Evolutionary conservation across 2,888 invertebrate species (phyloP), one percentile per base, ranked within the genome.

Genomic region (Amphipyra berbera): DNA sequence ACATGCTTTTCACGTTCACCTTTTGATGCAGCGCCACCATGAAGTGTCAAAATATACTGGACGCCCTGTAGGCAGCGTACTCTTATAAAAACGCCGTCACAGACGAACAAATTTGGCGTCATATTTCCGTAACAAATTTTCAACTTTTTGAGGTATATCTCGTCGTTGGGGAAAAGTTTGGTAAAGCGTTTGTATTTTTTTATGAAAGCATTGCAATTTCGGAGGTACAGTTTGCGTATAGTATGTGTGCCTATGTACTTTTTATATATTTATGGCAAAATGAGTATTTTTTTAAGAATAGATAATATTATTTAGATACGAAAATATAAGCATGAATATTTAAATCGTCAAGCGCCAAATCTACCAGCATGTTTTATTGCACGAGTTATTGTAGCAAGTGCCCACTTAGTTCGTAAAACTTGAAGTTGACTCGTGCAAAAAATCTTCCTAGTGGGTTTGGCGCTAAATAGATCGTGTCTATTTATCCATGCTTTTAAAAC

Each of bases 41-140:
- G 45, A 45, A 44, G 14, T 64, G 8, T 7, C 68, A 73, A 58
- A 47, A 14, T 73, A 66, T 13, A 12, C 58, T 68, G 73, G 68
- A 6, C 41, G 10, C 37, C 15, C 41, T 13, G 33, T 33, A 54
- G 59, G 67, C 68, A 61, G 56, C 55, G 63, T 60, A 65, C 71
- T 70, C 55, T 68, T 60, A 72, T 71, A 82, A 82, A 84, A 85
- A 85, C 80, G 74, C 68, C 62, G 61, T 50, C 68, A 66, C 46
- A 73, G 76, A 65, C 62, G 76, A 71, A 77, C 78, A 80, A 79
- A 81, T 82, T 80, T 70, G 74, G 74, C 70, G 64, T 70, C 73
- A 80, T 78, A 70, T 69, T 73, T 67, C 52, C 60, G 60, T 40
- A 60, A 73, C 68, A 55, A 69, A 55, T 56, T 69, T 41, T 48